phyloP scores from a whole-genome alignment of 2,888 invertebrate species.

The Ormyrus nitidulus region DNA sequence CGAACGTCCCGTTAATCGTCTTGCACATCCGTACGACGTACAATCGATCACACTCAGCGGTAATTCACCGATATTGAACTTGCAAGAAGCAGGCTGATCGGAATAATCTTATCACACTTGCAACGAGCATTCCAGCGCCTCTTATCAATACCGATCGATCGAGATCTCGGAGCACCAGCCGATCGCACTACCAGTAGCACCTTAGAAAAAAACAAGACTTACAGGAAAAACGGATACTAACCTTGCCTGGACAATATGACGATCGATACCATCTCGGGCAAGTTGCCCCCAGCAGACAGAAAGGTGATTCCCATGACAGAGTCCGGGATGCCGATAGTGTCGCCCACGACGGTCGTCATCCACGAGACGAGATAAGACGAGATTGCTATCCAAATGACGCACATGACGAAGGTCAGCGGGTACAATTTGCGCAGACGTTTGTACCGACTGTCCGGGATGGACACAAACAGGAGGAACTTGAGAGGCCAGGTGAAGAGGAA shows the following conservation, averaged over 20 bases:
- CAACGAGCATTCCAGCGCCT: neutral
- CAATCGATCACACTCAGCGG: neutral
- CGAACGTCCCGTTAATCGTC: no score
- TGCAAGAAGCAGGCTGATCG: neutral
- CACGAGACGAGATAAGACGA: conserved; percentile 93
- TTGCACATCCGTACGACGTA: neutral
- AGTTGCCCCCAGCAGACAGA: conserved; percentile 91
- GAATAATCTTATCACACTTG: conserved; percentile 19
- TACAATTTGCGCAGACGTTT: conserved; percentile 80
- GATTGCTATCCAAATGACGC: conserved; percentile 89
- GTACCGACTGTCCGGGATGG: conserved; percentile 83
- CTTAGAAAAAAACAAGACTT: neutral
- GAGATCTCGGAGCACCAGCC: neutral
- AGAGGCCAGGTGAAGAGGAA: conserved; percentile 87
- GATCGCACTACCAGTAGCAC: no score
- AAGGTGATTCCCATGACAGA: conserved; percentile 95
- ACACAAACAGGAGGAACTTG: conserved; percentile 80
- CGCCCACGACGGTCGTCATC: conserved; percentile 92
- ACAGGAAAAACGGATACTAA: conserved; percentile 70
- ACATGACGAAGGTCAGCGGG: conserved; percentile 89
- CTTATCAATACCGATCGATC: neutral
- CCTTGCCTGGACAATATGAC: conserved; percentile 91
- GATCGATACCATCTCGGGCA: conserved; percentile 90
- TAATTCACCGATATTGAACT: conserved; percentile 17
- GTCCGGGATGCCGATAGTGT: conserved; percentile 88